Conservation (phyloP, 2,113 vertebrate genomes). For the Felis catus region DNA sequence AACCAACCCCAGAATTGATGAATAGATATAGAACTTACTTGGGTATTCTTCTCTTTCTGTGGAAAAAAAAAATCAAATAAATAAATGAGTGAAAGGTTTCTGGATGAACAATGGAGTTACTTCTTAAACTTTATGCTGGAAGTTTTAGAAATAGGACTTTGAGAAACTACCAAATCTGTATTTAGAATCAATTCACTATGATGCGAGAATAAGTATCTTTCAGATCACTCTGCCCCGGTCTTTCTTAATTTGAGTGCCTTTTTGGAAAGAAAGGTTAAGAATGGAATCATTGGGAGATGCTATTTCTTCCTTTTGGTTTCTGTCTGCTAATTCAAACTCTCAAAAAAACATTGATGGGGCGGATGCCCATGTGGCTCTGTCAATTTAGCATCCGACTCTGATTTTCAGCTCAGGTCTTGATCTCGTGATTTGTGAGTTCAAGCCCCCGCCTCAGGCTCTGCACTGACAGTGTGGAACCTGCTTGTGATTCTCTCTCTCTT, state of each 20-base stretch:
- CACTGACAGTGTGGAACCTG: too few relatives aligned
- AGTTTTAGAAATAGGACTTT: background rate
- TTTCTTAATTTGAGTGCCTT: background rate
- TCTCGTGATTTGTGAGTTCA: too few relatives aligned
- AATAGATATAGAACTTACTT: conserved; percentile 38
- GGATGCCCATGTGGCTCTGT: too few relatives aligned
- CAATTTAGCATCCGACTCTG: too few relatives aligned
- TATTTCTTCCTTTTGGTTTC: background rate
- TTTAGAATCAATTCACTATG: background rate
- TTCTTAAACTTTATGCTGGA: background rate
- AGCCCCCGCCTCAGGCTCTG: too few relatives aligned
- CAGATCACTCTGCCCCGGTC: background rate
- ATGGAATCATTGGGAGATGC: background rate
- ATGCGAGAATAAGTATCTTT: background rate
- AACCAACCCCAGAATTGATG: background rate
- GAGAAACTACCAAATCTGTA: background rate
- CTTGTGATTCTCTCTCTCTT: too few relatives aligned
- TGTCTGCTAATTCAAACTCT: background rate
- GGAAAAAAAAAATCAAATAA: conserved; percentile 44
- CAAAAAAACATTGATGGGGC: background rate
- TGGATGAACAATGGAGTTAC: background rate
- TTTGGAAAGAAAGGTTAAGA: background rate
- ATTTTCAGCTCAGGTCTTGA: too few relatives aligned
- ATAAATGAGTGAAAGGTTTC: background rate
- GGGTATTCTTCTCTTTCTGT: conserved; percentile 45